Evolutionary conservation across 2,888 invertebrate genomes (phyloP).

Genomic region (Macrosiphum euphorbiae): DNA sequence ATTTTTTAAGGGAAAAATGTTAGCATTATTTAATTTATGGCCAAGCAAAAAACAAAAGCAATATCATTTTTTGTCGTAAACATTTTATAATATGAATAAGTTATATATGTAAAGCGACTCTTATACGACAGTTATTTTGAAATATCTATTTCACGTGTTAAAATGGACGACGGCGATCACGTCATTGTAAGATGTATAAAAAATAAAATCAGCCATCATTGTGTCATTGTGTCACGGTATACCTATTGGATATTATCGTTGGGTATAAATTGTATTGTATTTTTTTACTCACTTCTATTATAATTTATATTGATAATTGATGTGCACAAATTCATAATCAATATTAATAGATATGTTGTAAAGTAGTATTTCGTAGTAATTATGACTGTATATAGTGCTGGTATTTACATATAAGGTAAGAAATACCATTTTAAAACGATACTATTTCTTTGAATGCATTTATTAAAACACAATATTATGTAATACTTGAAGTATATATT

Average conservation of each 20-base stretch:
- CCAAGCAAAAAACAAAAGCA: not conserved
- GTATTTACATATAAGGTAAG: not conserved
- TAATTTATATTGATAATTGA: not conserved
- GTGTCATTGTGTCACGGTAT: not conserved
- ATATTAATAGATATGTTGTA: not conserved
- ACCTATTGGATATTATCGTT: not conserved
- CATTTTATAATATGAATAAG: conserved; percentile 7
- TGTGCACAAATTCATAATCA: not conserved
- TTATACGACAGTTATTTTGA: not conserved
- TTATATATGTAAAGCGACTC: not conserved
- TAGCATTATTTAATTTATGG: not conserved
- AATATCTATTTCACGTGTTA: not conserved
- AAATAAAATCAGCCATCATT: not conserved
- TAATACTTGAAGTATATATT: no score
- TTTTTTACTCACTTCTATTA: not conserved
- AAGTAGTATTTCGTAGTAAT: not conserved
- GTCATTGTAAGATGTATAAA: not conserved
- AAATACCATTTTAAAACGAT: not conserved
- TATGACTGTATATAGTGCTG: not conserved
- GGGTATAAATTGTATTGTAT: not conserved
- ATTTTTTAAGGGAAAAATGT: conserved; percentile 10
- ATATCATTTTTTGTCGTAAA: not conserved
- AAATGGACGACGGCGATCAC: not conserved
- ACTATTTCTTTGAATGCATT: not conserved
- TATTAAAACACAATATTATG: not conserved